These are phyloP conservation scores for Chalcosyrphus nemorum DNA, from an alignment of 2,888 invertebrate genomes.

Conservation along the genomic window DNA sequence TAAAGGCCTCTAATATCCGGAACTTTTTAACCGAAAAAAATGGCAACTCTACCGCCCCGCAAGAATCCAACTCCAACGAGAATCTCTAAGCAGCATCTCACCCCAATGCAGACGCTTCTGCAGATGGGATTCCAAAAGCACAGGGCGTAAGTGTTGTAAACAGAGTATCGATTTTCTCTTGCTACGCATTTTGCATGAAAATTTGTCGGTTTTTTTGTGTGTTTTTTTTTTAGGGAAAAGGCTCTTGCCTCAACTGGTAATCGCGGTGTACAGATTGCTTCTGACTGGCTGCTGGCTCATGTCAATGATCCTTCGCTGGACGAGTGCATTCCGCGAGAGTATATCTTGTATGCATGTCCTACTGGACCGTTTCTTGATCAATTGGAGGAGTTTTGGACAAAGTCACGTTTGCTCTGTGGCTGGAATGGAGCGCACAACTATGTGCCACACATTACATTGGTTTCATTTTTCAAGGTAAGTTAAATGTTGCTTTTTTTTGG, in stretches of 20 bases:
- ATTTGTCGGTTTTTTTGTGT: too few species aligned
- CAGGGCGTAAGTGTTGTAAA: conserved; percentile 90
- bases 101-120: conserved; percentile 90
- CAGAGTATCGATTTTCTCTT: conserved; percentile 65
- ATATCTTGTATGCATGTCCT: conserved; percentile 93
- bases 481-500: too few species aligned
- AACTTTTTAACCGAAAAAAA: conserved; percentile 78
- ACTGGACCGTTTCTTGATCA: conserved; percentile 86
- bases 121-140: conserved; percentile 95
- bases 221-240: conserved; percentile 91
- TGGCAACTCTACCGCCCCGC: conserved; percentile 90
- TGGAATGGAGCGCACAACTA: conserved; percentile 96
- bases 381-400: conserved; percentile 88
- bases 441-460: conserved; percentile 94
- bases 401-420: conserved; percentile 88
- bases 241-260: conserved; percentile 95
- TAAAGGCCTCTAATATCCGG: background rate
- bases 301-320: conserved; percentile 93
- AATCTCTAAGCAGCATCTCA: conserved; percentile 88
- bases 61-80: conserved; percentile 89
- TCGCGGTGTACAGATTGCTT: conserved; percentile 92
- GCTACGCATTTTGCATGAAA: too few species aligned
- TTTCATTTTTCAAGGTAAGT: conserved; percentile 92
- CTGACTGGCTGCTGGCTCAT: conserved; percentile 95
- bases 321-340: conserved; percentile 90